Evolutionary conservation across 1,140 invertebrate species (phyloP), one percentile per base, ranked within the genome.

Genomic region (Platorchestia sp.): DNA sequence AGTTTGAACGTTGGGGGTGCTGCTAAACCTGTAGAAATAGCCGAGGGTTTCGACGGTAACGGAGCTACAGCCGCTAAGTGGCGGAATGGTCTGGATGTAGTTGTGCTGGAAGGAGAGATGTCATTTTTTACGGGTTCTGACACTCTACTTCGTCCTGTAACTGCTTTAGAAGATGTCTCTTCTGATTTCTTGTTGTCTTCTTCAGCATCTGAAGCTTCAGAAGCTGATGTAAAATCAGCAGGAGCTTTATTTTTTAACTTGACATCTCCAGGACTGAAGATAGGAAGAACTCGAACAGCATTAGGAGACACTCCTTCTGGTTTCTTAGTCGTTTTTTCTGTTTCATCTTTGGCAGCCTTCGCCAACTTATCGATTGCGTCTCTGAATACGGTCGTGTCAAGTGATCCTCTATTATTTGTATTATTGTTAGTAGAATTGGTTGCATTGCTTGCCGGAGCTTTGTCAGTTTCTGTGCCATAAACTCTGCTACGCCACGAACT

Each of bases 171-270:
- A 36, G 42, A 86, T 45, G 40, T 95, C 95, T 95, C 87, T 41
- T 95, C 45, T n/a, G 95, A 41, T 90, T 95, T 86, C 36, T 59
- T 75, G n/a, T 44, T 47, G 22, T 93, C 86, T 10, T 43, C 95
- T 95, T 95, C 42, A 95, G 95, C 96, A 86, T 96, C 96, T n/a
- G 96, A 96, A 19, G 51, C 95, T 45, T 96, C 96, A 1, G 96
- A 96, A 0, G 93, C 96, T 22, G 96, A 96, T 27, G 95, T 96
- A 95, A 96, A 96, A 90, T 96, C 96, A 42, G 96, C 96, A 7
- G 96, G 96, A 36, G 96, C 96, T 95, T 96, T 96, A 89, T 96
- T 96, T 89, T 95, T 96, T 40, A 96, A 42, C 40, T 95, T 95
- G 41, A 95, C 47, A 40, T 96, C 95, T 14, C 93, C 51, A 45